Evolutionary conservation across 2,113 vertebrate genomes (phyloP), one percentile per base, ranked within the genome.

Genomic region (Pangasianodon hypophthalmus): DNA sequence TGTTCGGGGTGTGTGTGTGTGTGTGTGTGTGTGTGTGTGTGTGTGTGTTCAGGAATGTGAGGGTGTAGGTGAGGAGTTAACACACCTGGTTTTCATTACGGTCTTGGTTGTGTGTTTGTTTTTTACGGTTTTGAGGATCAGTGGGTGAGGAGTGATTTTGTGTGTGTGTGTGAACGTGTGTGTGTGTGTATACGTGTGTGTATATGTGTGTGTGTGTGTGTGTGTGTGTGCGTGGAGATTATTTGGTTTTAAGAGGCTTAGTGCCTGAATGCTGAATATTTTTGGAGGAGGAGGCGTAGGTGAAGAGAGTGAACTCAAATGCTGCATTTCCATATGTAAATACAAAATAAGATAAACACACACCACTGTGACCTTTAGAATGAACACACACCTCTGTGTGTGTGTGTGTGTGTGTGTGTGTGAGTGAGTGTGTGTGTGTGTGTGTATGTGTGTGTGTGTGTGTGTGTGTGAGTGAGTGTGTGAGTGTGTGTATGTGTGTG

Each of bases 141-240:
- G 67, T 9, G 52, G 16, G 54, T 77, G 64, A 58, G 24, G 26
- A 46, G 54, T 86, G 19, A 50, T 3, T 79, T 18, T 41, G 67
- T 75, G 62, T 86, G n/a, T 86, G 21, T 79, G 84, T 87, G 73
- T 83, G 67, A 80, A 54, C 71, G 77, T 86, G n/a, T 86, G 21
- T 79, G 84, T 87, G 54, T 83, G 64, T 84, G 37, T 84, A n/a
- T n/a, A n/a, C n/a, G 67, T 75, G 62, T 86, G n/a, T 86, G 21
- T 79, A 75, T 87, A 54, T 71, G 77, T 86, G n/a, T 86, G 21
- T 79, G 84, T 87, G 54, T 83, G 64, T 84, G 37, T 84, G 62
- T 87, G 26, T 82, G 75, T 73, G 89, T 85, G 50, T 67, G 46
- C 26, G 56, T 46, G 19, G 3, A 29, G 71, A 19, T 73, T 85